Conservation (phyloP, 2,888 invertebrate species). For the Sarcophaga caerulescens region DNA sequence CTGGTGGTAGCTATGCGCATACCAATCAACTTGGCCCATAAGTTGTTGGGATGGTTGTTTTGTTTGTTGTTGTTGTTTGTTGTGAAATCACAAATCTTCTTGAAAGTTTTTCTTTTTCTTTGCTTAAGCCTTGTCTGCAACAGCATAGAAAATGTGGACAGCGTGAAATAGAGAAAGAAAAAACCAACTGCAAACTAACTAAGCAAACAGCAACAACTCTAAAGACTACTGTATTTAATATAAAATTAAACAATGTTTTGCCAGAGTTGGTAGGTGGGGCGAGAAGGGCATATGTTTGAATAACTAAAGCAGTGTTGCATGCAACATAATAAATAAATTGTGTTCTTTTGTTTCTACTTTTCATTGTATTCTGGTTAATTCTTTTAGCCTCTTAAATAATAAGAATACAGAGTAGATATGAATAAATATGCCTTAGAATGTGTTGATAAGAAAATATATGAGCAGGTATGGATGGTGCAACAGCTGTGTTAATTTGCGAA, state of each 20-base stretch:
- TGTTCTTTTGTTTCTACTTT: conserved; percentile 1
- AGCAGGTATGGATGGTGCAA: neutral
- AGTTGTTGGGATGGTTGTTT: neutral
- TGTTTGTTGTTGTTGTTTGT: neutral
- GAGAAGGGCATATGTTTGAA: conserved; percentile 17
- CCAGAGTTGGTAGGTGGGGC: neutral
- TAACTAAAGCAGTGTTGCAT: conserved; percentile 3
- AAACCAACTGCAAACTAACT: conserved; percentile 5
- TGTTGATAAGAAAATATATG: neutral
- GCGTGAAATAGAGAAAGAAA: neutral
- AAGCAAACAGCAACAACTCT: too few relatives aligned
- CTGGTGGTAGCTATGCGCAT: neutral
- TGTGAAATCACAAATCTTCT: conserved; percentile 16
- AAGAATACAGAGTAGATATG: neutral
- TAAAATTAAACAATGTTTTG: conserved; percentile 12
- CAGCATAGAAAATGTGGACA: neutral
- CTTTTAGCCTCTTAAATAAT: neutral
- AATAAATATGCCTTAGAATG: neutral
- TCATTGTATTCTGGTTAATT: neutral
- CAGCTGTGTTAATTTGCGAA: conserved; percentile 27
- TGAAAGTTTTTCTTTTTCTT: conserved; percentile 10
- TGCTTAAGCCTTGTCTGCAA: conserved; percentile 8
- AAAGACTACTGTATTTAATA: conserved; percentile 18
- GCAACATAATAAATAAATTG: conserved; percentile 14
- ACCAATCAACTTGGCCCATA: conserved; percentile 3